These are phyloP conservation scores for Diorhabda elongata DNA, from an alignment of 1,140 invertebrate genomes.

Conservation along the genomic window DNA sequence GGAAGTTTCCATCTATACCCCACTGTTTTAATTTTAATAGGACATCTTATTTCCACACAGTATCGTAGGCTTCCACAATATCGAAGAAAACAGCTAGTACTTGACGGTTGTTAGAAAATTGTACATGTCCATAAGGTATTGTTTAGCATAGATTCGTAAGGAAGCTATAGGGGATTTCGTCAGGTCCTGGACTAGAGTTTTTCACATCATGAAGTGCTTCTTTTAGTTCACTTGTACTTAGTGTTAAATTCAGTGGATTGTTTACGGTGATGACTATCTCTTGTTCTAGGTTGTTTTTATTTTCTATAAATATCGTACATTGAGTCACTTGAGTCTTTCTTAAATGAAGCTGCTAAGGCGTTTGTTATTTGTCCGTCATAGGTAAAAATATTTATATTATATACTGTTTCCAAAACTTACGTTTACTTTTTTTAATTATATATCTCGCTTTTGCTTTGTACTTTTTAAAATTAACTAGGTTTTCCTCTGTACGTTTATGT, in stretches of 20 bases:
- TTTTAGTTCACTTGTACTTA: neutral
- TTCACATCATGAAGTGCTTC: neutral
- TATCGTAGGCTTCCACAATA: conserved; percentile 2
- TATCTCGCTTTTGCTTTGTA: too few relatives aligned
- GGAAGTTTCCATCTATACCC: conserved; percentile 9
- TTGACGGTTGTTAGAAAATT: neutral
- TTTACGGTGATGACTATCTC: neutral
- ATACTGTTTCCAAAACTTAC: too few relatives aligned
- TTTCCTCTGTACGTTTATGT: too few relatives aligned
- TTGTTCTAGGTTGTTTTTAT: too few relatives aligned
- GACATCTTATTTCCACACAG: neutral
- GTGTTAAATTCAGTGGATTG: neutral
- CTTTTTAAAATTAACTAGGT: too few relatives aligned
- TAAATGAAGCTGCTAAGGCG: too few relatives aligned
- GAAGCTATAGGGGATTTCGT: neutral
- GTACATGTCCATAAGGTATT: neutral
- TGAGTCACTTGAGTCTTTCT: too few relatives aligned
- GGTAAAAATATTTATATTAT: too few relatives aligned
- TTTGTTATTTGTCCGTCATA: too few relatives aligned
- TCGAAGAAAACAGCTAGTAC: neutral
- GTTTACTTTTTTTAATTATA: too few relatives aligned
- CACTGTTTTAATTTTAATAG: neutral
- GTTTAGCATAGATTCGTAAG: neutral
- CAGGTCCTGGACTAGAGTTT: neutral
- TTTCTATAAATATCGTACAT: too few relatives aligned